A percentile compares a stretch with the other conserved stretches of the same genome.
Evolutionary conservation across 53 echinoderm and acorn worm species (phyloP).

Genomic region (Zoroaster sp.): DNA sequence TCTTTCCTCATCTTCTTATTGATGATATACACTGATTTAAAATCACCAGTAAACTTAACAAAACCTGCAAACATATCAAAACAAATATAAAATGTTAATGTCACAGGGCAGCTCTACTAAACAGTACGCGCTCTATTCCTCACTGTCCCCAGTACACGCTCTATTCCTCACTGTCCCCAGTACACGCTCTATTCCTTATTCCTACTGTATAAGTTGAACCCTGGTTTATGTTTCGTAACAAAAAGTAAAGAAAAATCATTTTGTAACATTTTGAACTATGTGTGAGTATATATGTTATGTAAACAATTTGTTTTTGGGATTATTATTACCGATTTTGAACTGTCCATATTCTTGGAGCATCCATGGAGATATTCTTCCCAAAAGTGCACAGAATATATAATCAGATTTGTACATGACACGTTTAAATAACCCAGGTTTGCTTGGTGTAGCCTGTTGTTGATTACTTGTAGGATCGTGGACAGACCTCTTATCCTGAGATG

Average conservation of each 20-base stretch:
- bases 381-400: slow-evolving; percentile 14
- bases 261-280: no score
- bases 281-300: no score
- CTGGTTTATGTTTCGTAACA: no score
- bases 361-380: slow-evolving; percentile 52
- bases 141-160: no score
- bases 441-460: neutral
- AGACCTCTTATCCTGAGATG: neutral
- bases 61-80: neutral
- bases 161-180: no score
- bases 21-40: slow-evolving; percentile 65
- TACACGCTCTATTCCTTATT: no score
- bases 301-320: no score
- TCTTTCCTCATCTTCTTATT: slow-evolving; percentile 64
- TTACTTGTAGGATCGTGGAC: neutral
- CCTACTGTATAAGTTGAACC: no score
- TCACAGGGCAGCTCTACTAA: no score
- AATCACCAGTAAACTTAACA: slow-evolving; percentile 36
- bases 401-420: slow-evolving; percentile 6
- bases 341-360: slow-evolving; percentile 37
- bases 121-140: no score
- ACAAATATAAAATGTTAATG: neutral
- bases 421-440: slow-evolving; percentile 20
- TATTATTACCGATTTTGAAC: slow-evolving; percentile 52
- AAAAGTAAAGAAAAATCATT: no score